Evolutionary conservation across 2,888 invertebrate genomes (phyloP).

Genomic region (Mesodorylaimus sp.): DNA sequence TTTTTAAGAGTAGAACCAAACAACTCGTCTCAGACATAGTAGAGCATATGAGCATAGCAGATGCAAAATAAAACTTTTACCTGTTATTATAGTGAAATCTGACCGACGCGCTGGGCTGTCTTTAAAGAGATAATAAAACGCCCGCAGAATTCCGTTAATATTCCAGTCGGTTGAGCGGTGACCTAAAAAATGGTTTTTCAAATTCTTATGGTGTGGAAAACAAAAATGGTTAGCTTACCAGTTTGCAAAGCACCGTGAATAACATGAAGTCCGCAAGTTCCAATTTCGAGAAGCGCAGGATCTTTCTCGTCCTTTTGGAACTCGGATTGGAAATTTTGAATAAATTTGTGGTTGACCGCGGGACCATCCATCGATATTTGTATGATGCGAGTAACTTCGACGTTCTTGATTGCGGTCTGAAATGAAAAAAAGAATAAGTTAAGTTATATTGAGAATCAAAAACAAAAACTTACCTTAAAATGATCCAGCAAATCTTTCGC

Average conservation of each 20-base stretch:
- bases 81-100: constrained; percentile 16
- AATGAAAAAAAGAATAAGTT: too few species aligned
- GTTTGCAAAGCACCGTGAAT: constrained; percentile 24
- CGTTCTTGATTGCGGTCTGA: neutral
- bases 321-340: neutral
- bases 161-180: constrained; percentile 17
- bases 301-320: neutral
- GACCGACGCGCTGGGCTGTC: constrained; percentile 20
- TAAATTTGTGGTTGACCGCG: constrained; percentile 12
- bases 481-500: neutral
- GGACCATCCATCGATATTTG: constrained; percentile 4
- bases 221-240: too few species aligned
- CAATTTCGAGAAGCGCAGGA: constrained; percentile 17
- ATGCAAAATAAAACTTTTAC: too few species aligned
- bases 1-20: too few species aligned
- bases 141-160: constrained; percentile 16
- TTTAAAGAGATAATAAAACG: constrained; percentile 22
- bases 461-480: too few species aligned
- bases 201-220: too few species aligned
- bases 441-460: too few species aligned
- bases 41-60: too few species aligned
- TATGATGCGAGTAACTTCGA: neutral
- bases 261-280: constrained; percentile 23
- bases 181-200: too few species aligned
- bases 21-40: too few species aligned